Conservation (phyloP, 2,888 invertebrate genomes). For the Tetanocera ferruginea region DNA sequence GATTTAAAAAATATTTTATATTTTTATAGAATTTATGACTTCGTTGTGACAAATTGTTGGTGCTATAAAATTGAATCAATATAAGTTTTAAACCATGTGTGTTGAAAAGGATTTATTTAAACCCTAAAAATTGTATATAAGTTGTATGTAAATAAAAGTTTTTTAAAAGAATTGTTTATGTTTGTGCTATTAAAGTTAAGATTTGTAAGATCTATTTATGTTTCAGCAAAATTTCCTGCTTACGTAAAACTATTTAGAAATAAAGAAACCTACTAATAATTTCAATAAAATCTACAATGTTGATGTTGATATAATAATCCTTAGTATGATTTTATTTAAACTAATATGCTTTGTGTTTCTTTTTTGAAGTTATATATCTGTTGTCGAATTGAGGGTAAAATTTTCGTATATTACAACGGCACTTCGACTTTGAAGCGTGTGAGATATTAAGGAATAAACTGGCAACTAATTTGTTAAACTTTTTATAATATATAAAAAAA, state of each 20-base stretch:
- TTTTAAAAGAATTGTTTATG: constrained; percentile 30
- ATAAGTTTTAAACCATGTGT: not conserved
- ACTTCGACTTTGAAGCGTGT: too few species aligned
- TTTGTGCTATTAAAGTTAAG: constrained; percentile 37
- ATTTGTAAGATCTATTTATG: constrained; percentile 17
- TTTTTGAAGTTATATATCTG: too few species aligned
- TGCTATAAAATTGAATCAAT: constrained; percentile 27
- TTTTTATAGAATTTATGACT: not conserved
- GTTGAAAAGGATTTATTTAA: not conserved
- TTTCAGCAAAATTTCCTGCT: constrained; percentile 21
- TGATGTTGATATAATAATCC: not conserved
- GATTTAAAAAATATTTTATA: constrained; percentile 14
- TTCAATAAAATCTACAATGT: not conserved
- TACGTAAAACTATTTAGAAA: not conserved
- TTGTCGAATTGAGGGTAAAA: too few species aligned
- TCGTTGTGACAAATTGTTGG: constrained; percentile 23
- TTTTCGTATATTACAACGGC: too few species aligned
- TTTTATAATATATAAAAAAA: too few species aligned
- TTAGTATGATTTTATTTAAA: not conserved
- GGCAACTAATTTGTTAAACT: too few species aligned
- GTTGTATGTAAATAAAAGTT: constrained; percentile 18
- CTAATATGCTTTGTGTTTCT: too few species aligned
- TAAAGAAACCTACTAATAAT: not conserved
- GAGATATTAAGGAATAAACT: too few species aligned
- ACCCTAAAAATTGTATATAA: constrained; percentile 15